A percentile compares a stretch with the other conserved stretches of the same genome.
phyloP scores from a whole-genome alignment of 2,888 invertebrate genomes.

The Formica aserva region DNA sequence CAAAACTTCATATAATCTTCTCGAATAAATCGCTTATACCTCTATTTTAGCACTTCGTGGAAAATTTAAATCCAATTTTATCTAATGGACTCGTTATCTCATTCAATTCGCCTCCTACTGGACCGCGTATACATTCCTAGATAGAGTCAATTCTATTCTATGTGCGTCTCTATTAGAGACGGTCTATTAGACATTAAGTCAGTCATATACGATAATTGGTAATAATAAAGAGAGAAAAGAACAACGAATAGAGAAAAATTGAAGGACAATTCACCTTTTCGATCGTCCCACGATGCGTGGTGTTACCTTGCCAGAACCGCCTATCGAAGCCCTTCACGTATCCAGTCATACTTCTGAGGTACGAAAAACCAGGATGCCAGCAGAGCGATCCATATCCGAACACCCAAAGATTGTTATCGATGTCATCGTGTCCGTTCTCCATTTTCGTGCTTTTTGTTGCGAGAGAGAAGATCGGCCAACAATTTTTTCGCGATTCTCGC shows the following conservation, averaged over 20 bases:
- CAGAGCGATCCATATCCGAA: conserved; percentile 98
- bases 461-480: background rate
- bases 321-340: conserved; percentile 93
- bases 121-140: background rate
- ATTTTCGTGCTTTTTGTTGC: conserved; percentile 33
- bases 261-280: conserved; percentile 88
- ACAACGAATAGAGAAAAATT: background rate
- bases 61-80: background rate
- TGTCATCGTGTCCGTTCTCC: conserved; percentile 44
- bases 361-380: conserved; percentile 97
- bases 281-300: conserved; percentile 92
- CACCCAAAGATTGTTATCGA: conserved; percentile 90
- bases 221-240: background rate
- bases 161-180: background rate
- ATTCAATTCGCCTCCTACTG: background rate
- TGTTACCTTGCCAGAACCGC: conserved; percentile 97
- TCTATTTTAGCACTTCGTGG: background rate
- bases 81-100: background rate
- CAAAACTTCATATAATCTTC: background rate
- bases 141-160: background rate
- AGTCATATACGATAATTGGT: background rate
- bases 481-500: background rate
- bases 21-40: background rate
- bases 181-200: background rate
- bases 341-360: conserved; percentile 92